These are phyloP conservation scores for Pelobates cultripes DNA, from an alignment of 2,797 vertebrate species.

Conservation along the genomic window DNA sequence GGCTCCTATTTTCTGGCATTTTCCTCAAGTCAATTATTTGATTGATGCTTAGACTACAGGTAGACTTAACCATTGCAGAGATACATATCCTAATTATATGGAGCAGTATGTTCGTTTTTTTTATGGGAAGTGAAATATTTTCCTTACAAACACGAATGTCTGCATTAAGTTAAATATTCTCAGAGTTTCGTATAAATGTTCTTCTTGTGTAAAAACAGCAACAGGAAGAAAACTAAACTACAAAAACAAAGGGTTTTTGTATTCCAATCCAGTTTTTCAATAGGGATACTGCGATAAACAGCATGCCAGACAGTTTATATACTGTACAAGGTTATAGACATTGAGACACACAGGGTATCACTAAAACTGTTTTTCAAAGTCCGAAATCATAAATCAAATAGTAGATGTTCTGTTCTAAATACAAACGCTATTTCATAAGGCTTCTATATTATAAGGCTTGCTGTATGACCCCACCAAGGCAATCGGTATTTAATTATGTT, in stretches of 20 bases:
- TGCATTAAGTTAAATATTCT: neutral
- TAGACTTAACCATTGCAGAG: neutral
- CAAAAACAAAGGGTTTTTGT: constrained; percentile 7
- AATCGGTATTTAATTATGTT: too few relatives aligned
- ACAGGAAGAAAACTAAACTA: constrained; percentile 5
- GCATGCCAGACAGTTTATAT: neutral
- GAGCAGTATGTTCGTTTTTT: neutral
- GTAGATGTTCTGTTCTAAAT: neutral
- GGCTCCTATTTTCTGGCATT: too few relatives aligned
- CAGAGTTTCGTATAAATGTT: neutral
- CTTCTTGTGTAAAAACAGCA: neutral
- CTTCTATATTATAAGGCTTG: too few relatives aligned
- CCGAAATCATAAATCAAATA: neutral
- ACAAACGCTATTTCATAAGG: neutral
- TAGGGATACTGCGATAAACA: neutral
- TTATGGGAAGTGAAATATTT: neutral
- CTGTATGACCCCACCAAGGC: too few relatives aligned
- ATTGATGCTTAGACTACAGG: neutral
- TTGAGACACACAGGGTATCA: neutral
- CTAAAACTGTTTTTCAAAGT: neutral
- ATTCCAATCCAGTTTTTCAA: neutral
- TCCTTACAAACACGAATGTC: neutral
- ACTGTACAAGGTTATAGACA: neutral
- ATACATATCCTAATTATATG: constrained; percentile 1
- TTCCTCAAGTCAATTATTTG: too few relatives aligned